These are phyloP conservation scores for Trachelus iudaicus DNA, from an alignment of 2,888 invertebrate genomes.

Conservation along the genomic window DNA sequence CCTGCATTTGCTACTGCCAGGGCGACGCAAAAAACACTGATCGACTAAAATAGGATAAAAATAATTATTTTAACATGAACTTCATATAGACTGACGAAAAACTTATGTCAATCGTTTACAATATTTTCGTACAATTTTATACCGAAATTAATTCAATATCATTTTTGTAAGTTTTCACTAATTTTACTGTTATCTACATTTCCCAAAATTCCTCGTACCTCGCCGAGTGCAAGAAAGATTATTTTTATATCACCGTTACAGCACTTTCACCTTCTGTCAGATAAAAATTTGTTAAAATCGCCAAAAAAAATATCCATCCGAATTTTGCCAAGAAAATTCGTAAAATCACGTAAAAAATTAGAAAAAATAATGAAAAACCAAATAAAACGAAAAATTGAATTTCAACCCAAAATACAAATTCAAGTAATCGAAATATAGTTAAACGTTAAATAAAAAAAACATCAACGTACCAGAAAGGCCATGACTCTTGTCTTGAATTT, in stretches of 20 bases:
- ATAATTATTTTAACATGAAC: background rate
- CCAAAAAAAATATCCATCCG: too few species aligned
- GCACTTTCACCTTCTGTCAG: too few species aligned
- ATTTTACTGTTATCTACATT: too few species aligned
- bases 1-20: slow-evolving; percentile 17
- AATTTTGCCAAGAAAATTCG: too few species aligned
- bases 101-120: too few species aligned
- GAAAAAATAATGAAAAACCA: too few species aligned
- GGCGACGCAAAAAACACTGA: slow-evolving; percentile 2
- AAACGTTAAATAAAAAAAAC: background rate
- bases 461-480: background rate
- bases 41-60: background rate
- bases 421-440: background rate
- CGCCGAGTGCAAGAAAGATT: background rate
- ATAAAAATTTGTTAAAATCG: too few species aligned
- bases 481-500: background rate
- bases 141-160: background rate
- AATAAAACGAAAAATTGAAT: background rate
- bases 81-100: background rate
- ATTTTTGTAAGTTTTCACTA: too few species aligned
- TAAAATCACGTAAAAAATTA: too few species aligned
- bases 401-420: background rate
- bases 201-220: too few species aligned
- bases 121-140: background rate
- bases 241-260: background rate